Base-by-base conservation (phyloP, 2,888 invertebrate species). In the Sinhomidia bicolor region DNA sequence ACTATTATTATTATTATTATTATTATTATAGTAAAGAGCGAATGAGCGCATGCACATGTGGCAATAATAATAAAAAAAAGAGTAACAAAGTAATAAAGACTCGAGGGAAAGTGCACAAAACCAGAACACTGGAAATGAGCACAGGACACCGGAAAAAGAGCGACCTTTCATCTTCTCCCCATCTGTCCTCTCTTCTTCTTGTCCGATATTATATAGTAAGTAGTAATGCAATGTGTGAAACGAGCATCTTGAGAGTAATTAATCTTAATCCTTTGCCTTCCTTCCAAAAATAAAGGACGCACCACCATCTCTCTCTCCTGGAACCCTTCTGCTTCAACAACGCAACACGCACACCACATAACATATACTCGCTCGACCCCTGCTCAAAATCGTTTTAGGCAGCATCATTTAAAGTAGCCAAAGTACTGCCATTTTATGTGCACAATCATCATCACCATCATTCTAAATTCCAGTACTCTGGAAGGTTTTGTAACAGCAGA, bases 231-330 rank as follows among this genome's bases (percentile, higher is more conserved):
- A 23, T 79, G 36, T 81, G 81, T 41, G 87, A 81, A 87, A 87
- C 71, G 80, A 87, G 74, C 87, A 81, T 87, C 87, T 87, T 87
- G 87, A 87, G 87, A 81, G 76, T 87, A 87, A 87, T 87, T 87
- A 87, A 87, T 87, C 87, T 81, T 87, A 87, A 87, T 87, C 87
- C 79, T 81, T 86, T 23, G 20, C 79, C 68, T 78, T 60, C 41
- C 36, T 57, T 10, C n/a, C 12, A 14, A 41, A 14, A 20, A 36
- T 29, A 65, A 60, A 9, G 10, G 60, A 14, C 60, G 29, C 29
- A 65, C 14, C 12, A 23, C 29, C 29, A 12, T 65, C 32, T 36
- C 36, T 36, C 36, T 36, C 36, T 36, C 32, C 10, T 4, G 23
- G 26, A 32, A n/a, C 23, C 12, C 60, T 57, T 57, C n/a, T 60